Evolutionary conservation across 1,140 invertebrate genomes (phyloP), one percentile per base, ranked within the genome.

Genomic region (Monomorium pharaonis): DNA sequence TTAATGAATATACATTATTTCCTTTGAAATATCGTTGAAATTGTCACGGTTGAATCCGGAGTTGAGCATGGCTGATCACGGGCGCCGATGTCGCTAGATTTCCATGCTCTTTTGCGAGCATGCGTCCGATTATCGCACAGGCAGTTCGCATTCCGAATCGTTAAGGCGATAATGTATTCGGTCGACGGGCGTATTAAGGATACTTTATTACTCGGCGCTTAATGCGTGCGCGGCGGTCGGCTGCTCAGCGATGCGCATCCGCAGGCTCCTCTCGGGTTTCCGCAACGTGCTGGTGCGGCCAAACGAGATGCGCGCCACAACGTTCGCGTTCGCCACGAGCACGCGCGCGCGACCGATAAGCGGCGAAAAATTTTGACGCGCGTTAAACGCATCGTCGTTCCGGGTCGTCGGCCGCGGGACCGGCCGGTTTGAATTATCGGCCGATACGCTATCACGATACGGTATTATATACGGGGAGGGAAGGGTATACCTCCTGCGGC

Each of bases 111-210:
- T n/a, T n/a, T 62, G 54, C 27, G 65, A 78, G 87, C 85, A 86
- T 88, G 86, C 86, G 70, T 27, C 16, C 76, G 84, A 65, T 86
- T 88, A 87, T 70, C 60, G 21, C 60, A n/a, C n/a, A 47, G 84
- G 86, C 77, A 84, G 75, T 89, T 63, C 78, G 88, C 86, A 88
- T 92, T 89, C 84, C 90, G 69, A 88, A 91, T 89, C 87, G 85
- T 86, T 89, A 84, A 87, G 54, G 81, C 87, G 89, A 91, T 92
- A 91, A 92, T 91, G 72, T 88, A 88, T 91, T 88, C 88, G 89
- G 91, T 90, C 86, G 85, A 84, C 77, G 88, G 70, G 87, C 77
- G 81, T 84, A 91, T 91, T 92, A 92, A 92, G 74, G 87, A 92
- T 91, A 89, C 81, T 91, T 92, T 92, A 92, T 90, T 72, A 85